These are phyloP conservation scores for Bombus superbus DNA, from an alignment of 1,140 invertebrate species.

Conservation along the genomic window DNA sequence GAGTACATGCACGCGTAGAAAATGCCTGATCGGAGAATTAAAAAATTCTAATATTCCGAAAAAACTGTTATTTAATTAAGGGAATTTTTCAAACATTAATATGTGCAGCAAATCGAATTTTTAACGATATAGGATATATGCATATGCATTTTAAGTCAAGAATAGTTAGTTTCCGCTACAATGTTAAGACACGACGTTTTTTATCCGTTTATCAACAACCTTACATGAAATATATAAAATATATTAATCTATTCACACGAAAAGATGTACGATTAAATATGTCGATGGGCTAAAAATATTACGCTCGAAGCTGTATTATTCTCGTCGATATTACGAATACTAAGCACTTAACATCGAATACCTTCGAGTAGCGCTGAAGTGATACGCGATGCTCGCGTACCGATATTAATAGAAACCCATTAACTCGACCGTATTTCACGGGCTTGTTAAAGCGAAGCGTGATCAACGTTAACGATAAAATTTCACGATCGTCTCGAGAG, in stretches of 20 bases:
- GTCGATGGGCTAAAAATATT: background rate
- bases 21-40: background rate
- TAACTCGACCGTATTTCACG: slow-evolving; percentile 27
- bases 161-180: background rate
- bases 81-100: background rate
- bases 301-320: background rate
- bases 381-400: background rate
- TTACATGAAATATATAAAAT: too few species aligned
- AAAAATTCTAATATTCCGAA: background rate
- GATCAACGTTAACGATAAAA: slow-evolving; percentile 37
- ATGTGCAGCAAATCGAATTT: background rate
- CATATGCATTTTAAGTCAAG: background rate
- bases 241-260: background rate
- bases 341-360: background rate
- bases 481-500: slow-evolving; percentile 14
- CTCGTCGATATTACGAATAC: background rate
- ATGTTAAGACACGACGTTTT: too few species aligned
- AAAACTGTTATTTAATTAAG: background rate
- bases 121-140: background rate
- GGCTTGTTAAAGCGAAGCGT: slow-evolving; percentile 37
- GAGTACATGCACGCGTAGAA: background rate
- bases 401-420: slow-evolving; percentile 46
- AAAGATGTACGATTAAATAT: background rate
- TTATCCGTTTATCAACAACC: too few species aligned
- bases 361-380: background rate